Conservation (phyloP, 2,797 vertebrate genomes). For the Dromococcyx pavoninus region DNA sequence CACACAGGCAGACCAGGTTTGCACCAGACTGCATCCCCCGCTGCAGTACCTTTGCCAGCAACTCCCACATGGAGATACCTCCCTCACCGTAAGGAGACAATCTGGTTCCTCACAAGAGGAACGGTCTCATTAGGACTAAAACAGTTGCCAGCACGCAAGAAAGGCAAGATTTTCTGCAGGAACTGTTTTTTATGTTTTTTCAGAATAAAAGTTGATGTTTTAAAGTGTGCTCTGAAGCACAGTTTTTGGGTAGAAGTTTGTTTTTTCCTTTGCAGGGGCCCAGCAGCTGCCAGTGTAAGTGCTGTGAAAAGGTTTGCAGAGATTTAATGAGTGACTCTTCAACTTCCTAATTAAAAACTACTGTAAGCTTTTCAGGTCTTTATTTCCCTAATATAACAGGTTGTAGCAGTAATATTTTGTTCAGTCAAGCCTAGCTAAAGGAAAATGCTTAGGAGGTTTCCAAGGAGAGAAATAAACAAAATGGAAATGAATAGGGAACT, state of each 20-base stretch:
- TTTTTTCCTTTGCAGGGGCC: background rate
- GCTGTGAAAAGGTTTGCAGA: background rate
- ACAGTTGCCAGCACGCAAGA: background rate
- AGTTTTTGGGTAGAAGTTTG: background rate
- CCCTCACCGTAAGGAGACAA: background rate
- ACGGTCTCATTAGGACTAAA: background rate
- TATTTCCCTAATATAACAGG: conserved; percentile 29
- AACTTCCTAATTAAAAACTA: conserved; percentile 53
- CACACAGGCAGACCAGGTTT: background rate
- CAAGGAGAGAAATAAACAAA: conserved; percentile 70
- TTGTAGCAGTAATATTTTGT: conserved; percentile 46
- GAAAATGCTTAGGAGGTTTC: conserved; percentile 60
- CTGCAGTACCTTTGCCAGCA: background rate
- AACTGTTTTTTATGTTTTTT: background rate
- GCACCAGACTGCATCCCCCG: background rate
- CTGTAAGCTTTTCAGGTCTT: background rate
- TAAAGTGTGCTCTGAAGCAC: background rate
- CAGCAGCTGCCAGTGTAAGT: background rate
- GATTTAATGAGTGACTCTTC: conserved; percentile 14
- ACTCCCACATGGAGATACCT: background rate
- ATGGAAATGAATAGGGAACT: conserved; percentile 57
- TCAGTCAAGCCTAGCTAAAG: conserved; percentile 54
- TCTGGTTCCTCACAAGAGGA: background rate
- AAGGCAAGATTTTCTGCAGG: background rate
- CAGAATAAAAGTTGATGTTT: background rate